Conservation (phyloP, 2,888 invertebrate genomes). For the Salpingus planirostris region DNA sequence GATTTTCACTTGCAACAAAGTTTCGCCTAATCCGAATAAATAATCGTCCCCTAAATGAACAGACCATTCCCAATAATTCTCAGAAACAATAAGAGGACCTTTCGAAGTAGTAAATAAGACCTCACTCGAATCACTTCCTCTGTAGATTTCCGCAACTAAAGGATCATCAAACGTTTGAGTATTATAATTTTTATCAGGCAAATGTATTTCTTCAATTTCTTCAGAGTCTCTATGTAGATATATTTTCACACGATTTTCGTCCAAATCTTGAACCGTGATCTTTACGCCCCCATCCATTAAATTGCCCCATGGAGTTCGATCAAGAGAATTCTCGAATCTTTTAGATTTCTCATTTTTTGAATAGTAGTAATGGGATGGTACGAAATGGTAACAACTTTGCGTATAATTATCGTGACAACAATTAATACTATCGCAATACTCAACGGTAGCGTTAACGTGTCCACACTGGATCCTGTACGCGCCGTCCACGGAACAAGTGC, state of each 20-base stretch:
- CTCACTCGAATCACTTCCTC: constrained; percentile 14
- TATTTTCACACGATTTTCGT: neutral
- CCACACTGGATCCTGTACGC: neutral
- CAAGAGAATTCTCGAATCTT: neutral
- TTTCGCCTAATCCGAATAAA: constrained; percentile 50
- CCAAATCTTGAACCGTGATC: neutral
- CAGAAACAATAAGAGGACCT: constrained; percentile 51
- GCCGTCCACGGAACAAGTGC: neutral
- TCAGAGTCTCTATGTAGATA: neutral
- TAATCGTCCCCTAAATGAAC: constrained; percentile 46
- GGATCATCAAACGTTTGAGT: constrained; percentile 13
- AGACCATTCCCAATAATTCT: constrained; percentile 53
- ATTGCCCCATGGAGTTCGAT: neutral
- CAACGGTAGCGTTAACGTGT: neutral
- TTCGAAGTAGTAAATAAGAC: constrained; percentile 46
- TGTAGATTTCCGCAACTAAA: constrained; percentile 25
- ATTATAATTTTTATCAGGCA: constrained; percentile 16
- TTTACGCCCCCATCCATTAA: neutral
- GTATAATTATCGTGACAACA: neutral
- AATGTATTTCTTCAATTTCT: neutral
- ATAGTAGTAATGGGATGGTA: neutral
- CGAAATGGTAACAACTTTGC: neutral
- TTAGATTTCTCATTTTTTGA: neutral
- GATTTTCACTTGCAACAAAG: constrained; percentile 36
- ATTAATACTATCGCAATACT: neutral